phyloP scores from a whole-genome alignment of 2,888 invertebrate genomes.

The Hemicrepidius hirtus region DNA sequence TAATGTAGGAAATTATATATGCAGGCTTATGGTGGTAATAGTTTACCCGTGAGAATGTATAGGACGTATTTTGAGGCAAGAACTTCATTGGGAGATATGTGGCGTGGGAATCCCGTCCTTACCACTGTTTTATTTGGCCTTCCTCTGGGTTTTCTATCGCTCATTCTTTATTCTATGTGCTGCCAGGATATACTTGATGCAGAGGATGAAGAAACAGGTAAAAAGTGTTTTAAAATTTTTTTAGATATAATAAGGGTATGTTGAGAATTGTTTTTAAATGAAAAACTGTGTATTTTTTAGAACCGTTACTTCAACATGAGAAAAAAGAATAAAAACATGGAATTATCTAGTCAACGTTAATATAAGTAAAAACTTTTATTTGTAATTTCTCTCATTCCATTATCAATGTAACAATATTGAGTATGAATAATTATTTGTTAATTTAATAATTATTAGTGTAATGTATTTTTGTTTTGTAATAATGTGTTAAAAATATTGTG shows the following conservation, averaged over 20 bases:
- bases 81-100: constrained; percentile 88
- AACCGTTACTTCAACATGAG: constrained; percentile 50
- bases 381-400: constrained; percentile 24
- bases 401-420: background rate
- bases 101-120: constrained; percentile 94
- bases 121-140: constrained; percentile 95
- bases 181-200: constrained; percentile 97
- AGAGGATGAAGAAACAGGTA: constrained; percentile 84
- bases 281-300: constrained; percentile 32
- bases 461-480: constrained; percentile 21
- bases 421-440: background rate
- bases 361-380: constrained; percentile 27
- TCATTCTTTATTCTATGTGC: constrained; percentile 97
- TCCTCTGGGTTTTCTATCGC: constrained; percentile 92
- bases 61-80: constrained; percentile 90
- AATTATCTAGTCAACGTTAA: constrained; percentile 41
- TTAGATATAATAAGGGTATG: too few species aligned
- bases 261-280: too few species aligned
- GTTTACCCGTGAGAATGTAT: constrained; percentile 84
- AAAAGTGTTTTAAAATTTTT: constrained; percentile 16
- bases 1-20: constrained; percentile 45
- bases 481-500: background rate
- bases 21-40: constrained; percentile 90
- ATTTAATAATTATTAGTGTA: constrained; percentile 17
- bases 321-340: constrained; percentile 48